Percentiles rank a stretch among this genome's conserved stretches.
Evolutionary conservation across 2,888 invertebrate species (phyloP).

Genomic region (Shargacucullia verbasci): DNA sequence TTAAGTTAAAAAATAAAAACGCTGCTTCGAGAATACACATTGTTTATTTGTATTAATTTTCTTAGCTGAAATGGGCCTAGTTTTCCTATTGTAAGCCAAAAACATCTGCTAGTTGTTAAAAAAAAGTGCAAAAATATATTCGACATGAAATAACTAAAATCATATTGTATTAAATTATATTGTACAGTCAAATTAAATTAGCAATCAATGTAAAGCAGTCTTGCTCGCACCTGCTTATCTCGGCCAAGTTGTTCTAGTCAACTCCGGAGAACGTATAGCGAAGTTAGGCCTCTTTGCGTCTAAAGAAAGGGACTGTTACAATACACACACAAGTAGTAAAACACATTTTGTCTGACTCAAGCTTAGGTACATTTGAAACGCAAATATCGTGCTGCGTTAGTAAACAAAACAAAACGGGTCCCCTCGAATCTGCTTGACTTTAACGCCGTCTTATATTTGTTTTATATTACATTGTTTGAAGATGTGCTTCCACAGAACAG

Average conservation of each 20-base stretch:
- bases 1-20: no score
- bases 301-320: slow-evolving; percentile 44
- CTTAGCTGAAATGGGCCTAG: no score
- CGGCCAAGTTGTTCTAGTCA: slow-evolving; percentile 23
- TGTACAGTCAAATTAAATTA: no score
- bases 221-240: slow-evolving; percentile 22
- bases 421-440: slow-evolving; percentile 67
- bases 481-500: slow-evolving; percentile 44
- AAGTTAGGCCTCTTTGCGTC: slow-evolving; percentile 33
- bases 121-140: no score
- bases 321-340: slow-evolving; percentile 55
- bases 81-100: no score
- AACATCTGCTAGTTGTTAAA: no score
- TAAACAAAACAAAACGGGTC: slow-evolving; percentile 65
- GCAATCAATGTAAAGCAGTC: no score
- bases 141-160: no score
- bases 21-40: no score
- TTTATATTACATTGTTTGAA: slow-evolving; percentile 63
- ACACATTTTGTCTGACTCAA: slow-evolving; percentile 50
- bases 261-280: slow-evolving; percentile 14
- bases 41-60: no score
- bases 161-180: no score
- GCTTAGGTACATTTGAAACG: slow-evolving; percentile 62
- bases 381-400: slow-evolving; percentile 63
- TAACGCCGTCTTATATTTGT: slow-evolving; percentile 65